Conservation (phyloP, 1,140 invertebrate genomes). For the Brachionus paranguensis region DNA sequence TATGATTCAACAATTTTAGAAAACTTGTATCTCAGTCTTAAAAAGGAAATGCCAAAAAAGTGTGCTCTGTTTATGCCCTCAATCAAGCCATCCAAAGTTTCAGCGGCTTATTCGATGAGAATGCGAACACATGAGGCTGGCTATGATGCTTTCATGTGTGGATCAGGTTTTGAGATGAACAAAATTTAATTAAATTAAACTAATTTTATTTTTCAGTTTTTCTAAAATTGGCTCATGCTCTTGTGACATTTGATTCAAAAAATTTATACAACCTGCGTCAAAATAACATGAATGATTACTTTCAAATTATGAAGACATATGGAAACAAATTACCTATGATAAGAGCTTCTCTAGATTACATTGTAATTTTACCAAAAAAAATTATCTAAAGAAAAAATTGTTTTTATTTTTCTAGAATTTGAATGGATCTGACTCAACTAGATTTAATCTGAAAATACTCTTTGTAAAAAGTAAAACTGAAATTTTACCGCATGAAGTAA, state of each 20-base stretch:
- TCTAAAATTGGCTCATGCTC: slow-evolving; percentile 58
- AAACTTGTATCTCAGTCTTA: not conserved
- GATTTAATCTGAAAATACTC: not conserved
- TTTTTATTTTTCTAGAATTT: not conserved
- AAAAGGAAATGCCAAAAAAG: slow-evolving; percentile 1
- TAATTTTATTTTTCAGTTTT: slow-evolving; percentile 49
- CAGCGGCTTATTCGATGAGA: slow-evolving; percentile 43
- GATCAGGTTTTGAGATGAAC: slow-evolving; percentile 56
- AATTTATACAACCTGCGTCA: slow-evolving; percentile 39
- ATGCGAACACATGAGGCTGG: slow-evolving; percentile 65
- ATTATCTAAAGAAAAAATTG: too few relatives aligned
- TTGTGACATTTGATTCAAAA: slow-evolving; percentile 46
- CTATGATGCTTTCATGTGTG: slow-evolving; percentile 69
- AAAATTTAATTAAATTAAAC: not conserved
- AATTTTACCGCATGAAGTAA: not conserved
- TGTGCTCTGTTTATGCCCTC: slow-evolving; percentile 40
- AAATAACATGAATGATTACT: slow-evolving; percentile 59
- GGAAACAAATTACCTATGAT: slow-evolving; percentile 64
- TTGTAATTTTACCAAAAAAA: slow-evolving; percentile 42
- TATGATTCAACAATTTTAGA: slow-evolving; percentile 17
- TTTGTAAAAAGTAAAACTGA: slow-evolving; percentile 8
- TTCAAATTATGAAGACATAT: slow-evolving; percentile 56
- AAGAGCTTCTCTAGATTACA: slow-evolving; percentile 54
- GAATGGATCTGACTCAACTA: not conserved
- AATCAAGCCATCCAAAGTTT: slow-evolving; percentile 41